Conservation (phyloP, 2,888 invertebrate genomes). For the Andrena bucephala region DNA sequence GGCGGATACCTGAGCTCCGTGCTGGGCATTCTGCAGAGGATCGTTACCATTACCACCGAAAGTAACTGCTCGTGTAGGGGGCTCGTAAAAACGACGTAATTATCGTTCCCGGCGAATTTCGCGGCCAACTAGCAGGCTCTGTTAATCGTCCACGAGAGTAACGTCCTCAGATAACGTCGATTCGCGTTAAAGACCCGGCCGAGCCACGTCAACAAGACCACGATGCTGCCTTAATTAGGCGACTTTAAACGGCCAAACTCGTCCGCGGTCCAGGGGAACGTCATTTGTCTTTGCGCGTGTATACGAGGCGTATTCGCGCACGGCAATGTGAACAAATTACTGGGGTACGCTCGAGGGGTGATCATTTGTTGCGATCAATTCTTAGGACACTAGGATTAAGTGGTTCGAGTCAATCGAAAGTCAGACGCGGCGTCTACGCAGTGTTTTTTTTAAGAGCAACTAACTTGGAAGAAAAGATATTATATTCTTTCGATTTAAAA, state of each 20-base stretch:
- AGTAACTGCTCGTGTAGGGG: conserved; percentile 21
- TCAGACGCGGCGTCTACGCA: not conserved
- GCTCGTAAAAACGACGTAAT: conserved; percentile 51
- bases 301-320: not conserved
- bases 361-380: not conserved
- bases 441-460: not conserved
- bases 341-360: not conserved
- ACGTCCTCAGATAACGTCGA: conserved; percentile 44
- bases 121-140: conserved; percentile 54
- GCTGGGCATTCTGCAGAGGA: conserved; percentile 12
- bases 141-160: conserved; percentile 46
- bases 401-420: not conserved
- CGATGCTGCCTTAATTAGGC: conserved; percentile 49
- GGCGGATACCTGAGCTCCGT: conserved; percentile 4
- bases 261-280: not conserved
- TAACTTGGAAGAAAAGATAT: too few species aligned
- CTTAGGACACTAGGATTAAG: not conserved
- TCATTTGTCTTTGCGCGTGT: conserved; percentile 21
- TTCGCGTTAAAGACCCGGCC: conserved; percentile 25
- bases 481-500: too few species aligned
- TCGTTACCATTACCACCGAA: conserved; percentile 45
- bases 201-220: conserved; percentile 21
- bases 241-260: conserved; percentile 29
- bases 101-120: conserved; percentile 56
- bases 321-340: not conserved